Evolutionary conservation across 1,140 invertebrate species (phyloP).

Genomic region (Drosophila athabasca): DNA sequence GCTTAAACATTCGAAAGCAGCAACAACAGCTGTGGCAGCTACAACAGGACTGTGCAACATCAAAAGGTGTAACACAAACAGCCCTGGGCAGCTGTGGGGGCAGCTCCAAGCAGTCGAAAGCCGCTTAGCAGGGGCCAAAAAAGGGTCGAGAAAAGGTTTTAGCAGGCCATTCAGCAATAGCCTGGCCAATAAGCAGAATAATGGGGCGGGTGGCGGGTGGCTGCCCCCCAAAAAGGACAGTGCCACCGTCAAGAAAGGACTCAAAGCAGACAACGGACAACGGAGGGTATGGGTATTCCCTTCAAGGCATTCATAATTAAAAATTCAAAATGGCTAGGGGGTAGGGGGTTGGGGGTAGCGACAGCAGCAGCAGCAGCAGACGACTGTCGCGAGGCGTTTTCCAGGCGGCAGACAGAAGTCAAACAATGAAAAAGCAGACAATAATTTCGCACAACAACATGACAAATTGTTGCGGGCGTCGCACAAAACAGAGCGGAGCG

Average conservation of each 20-base stretch:
- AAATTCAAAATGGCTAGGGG: slow-evolving; percentile 43
- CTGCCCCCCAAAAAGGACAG: slow-evolving; percentile 29
- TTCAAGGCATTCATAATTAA: slow-evolving; percentile 77
- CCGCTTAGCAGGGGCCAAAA: slow-evolving; percentile 32
- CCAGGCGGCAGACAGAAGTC: slow-evolving; percentile 67
- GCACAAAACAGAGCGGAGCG: slow-evolving; percentile 39
- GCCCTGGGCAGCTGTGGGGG: slow-evolving; percentile 4
- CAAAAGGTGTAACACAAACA: slow-evolving; percentile 49
- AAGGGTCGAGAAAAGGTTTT: slow-evolving; percentile 55
- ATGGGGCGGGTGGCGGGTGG: too few species aligned
- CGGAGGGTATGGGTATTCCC: slow-evolving; percentile 16
- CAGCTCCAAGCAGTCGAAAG: slow-evolving; percentile 10
- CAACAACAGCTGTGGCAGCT: slow-evolving; percentile 7
- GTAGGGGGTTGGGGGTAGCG: slow-evolving; percentile 22
- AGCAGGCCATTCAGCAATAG: slow-evolving; percentile 60
- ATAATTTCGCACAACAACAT: slow-evolving; percentile 79
- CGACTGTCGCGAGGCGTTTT: slow-evolving; percentile 11
- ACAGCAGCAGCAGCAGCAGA: slow-evolving; percentile 23
- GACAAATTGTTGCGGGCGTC: slow-evolving; percentile 75
- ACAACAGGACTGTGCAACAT: slow-evolving; percentile 30
- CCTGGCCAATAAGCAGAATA: slow-evolving; percentile 68
- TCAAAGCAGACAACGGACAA: slow-evolving; percentile 31
- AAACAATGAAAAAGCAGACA: slow-evolving; percentile 76
- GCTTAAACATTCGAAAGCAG: slow-evolving; percentile 37
- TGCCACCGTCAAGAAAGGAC: slow-evolving; percentile 37